phyloP scores from a whole-genome alignment of 2,797 vertebrate genomes.

The Gymnocypris eckloni region DNA sequence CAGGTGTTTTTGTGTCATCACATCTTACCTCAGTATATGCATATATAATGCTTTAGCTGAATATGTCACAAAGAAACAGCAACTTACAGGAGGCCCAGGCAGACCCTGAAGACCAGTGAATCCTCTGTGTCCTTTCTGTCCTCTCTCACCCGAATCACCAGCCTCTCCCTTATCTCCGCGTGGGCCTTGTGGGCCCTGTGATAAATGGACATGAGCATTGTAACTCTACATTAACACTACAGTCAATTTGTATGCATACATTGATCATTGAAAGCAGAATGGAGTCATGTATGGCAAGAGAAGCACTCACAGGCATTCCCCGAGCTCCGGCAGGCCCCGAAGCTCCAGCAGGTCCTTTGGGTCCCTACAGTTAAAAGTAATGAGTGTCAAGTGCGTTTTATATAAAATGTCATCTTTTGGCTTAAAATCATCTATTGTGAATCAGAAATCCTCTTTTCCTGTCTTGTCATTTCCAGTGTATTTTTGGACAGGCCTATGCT shows the following conservation, averaged over 20 bases:
- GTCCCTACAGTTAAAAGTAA: conserved; percentile 78
- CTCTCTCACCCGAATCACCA: conserved; percentile 90
- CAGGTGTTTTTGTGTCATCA: conserved; percentile 28
- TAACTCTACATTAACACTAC: neutral
- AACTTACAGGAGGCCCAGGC: conserved; percentile 92
- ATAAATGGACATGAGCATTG: conserved; percentile 24
- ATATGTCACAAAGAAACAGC: conserved; percentile 9
- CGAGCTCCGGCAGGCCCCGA: conserved; percentile 92
- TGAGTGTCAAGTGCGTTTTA: neutral
- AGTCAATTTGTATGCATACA: neutral
- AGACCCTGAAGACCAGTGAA: conserved; percentile 98
- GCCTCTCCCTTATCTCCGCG: conserved; percentile 94
- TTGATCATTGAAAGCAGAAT: neutral
- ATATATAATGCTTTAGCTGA: neutral
- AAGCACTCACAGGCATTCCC: conserved; percentile 88
- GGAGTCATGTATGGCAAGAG: neutral
- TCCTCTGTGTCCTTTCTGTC: conserved; percentile 94
- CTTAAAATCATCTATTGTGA: neutral
- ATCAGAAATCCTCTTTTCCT: neutral
- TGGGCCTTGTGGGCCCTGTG: conserved; percentile 94
- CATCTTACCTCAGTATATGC: neutral
- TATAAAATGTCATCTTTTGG: neutral
- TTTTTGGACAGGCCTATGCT: neutral
- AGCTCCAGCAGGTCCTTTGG: conserved; percentile 92
- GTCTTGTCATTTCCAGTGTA: neutral